These are phyloP conservation scores for Apoda limacodes DNA, from an alignment of 2,888 invertebrate species.

Conservation along the genomic window DNA sequence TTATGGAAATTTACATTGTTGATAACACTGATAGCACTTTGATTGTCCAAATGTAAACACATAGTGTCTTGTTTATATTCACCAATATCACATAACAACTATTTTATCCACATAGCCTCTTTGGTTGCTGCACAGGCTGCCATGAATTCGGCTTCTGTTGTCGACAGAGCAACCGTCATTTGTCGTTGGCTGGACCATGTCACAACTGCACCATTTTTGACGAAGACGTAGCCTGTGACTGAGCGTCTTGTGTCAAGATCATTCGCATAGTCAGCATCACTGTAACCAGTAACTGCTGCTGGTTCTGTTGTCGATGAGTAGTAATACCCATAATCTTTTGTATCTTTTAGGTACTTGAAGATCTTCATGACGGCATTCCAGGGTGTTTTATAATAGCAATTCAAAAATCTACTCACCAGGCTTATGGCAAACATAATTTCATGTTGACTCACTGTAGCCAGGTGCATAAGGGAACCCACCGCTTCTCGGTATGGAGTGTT, in stretches of 20 bases:
- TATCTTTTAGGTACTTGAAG: conserved; percentile 14
- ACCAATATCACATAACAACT: neutral
- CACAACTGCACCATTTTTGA: conserved; percentile 11
- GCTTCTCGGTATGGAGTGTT: conserved; percentile 16
- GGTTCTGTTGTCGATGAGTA: neutral
- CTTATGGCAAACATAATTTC: conserved; percentile 13
- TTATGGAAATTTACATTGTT: conserved; percentile 5
- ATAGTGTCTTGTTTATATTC: neutral
- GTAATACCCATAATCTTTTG: conserved; percentile 12
- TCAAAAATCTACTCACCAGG: conserved; percentile 12
- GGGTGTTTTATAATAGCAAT: conserved; percentile 12
- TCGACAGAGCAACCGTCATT: conserved; percentile 10
- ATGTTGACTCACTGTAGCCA: conserved; percentile 12
- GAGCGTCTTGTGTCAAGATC: conserved; percentile 9
- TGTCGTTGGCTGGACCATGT: conserved; percentile 12
- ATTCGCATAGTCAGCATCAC: neutral
- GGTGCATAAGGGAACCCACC: conserved; percentile 15
- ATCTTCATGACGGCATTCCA: conserved; percentile 14
- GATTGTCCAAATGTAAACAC: neutral
- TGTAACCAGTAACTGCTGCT: neutral
- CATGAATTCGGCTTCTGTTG: conserved; percentile 12
- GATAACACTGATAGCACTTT: conserved; percentile 6
- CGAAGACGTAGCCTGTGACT: conserved; percentile 11
- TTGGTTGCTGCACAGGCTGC: conserved; percentile 6
- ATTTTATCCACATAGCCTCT: neutral